phyloP scores from a whole-genome alignment of 2,888 invertebrate species.

The Petrolisthes manimaculis region DNA sequence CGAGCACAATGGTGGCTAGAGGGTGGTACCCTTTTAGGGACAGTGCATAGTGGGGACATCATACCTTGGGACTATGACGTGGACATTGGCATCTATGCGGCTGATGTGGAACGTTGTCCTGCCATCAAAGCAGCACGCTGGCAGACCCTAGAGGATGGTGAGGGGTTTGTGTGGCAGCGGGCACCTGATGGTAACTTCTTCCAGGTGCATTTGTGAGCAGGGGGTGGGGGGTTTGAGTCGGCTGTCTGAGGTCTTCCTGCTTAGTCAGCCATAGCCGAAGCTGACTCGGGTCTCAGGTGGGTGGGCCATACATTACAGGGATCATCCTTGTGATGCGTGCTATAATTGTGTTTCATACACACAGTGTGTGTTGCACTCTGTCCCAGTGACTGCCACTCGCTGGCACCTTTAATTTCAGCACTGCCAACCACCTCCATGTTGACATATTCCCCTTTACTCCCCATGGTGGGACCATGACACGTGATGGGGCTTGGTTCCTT shows the following conservation, averaged over 20 bases:
- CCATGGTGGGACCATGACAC: constrained; percentile 85
- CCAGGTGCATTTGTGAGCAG: constrained; percentile 85
- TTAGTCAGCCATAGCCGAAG: no score
- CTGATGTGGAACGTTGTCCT: constrained; percentile 77
- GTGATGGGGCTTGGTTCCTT: constrained; percentile 84
- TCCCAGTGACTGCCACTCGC: no score
- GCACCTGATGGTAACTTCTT: constrained; percentile 90
- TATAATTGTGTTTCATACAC: no score
- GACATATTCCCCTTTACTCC: constrained; percentile 87
- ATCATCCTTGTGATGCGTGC: no score
- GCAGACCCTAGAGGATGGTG: constrained; percentile 78
- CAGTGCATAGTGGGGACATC: constrained; percentile 82
- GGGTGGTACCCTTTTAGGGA: constrained; percentile 86
- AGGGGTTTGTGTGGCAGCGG: constrained; percentile 91
- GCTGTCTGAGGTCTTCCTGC: no score
- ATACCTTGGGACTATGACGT: constrained; percentile 91
- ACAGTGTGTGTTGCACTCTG: no score
- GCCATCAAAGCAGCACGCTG: constrained; percentile 79
- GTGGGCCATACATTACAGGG: no score
- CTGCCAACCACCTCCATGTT: constrained; percentile 80
- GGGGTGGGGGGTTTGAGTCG: no score
- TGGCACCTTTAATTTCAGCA: no score
- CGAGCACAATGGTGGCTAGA: constrained; percentile 91
- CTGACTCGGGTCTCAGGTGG: no score
- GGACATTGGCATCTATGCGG: constrained; percentile 80